phyloP scores from a whole-genome alignment of 2,113 vertebrate genomes.

The Rattus rattus region DNA sequence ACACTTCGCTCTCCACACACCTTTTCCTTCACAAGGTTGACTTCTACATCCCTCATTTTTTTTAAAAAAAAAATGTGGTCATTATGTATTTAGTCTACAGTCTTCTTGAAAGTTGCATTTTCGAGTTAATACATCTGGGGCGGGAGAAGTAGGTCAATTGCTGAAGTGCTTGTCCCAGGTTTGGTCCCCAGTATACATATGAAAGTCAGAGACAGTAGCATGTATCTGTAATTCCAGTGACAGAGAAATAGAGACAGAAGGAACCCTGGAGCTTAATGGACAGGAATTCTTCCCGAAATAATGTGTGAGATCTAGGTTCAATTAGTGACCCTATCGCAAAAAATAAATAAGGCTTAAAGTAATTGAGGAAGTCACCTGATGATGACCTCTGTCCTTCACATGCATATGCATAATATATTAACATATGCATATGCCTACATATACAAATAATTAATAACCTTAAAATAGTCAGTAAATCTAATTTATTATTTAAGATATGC shows the following conservation, averaged over 20 bases:
- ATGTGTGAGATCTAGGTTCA: neutral
- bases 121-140: neutral
- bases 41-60: no score
- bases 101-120: neutral
- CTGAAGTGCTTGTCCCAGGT: neutral
- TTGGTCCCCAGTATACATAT: neutral
- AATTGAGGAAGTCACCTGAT: neutral
- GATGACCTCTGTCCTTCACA: neutral
- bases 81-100: neutral
- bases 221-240: neutral
- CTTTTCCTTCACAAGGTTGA: no score
- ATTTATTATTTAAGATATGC: no score
- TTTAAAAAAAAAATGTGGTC: no score
- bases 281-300: neutral
- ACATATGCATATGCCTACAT: neutral
- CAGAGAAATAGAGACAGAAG: neutral
- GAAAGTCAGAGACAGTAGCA: neutral
- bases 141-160: neutral
- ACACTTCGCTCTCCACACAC: no score
- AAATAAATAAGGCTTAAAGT: neutral
- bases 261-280: neutral
- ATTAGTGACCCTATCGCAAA: neutral
- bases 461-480: neutral
- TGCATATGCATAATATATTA: no score
- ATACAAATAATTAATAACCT: neutral